phyloP scores from a whole-genome alignment of 2,888 invertebrate genomes.

The Spatulosminthurus flaviceps region DNA sequence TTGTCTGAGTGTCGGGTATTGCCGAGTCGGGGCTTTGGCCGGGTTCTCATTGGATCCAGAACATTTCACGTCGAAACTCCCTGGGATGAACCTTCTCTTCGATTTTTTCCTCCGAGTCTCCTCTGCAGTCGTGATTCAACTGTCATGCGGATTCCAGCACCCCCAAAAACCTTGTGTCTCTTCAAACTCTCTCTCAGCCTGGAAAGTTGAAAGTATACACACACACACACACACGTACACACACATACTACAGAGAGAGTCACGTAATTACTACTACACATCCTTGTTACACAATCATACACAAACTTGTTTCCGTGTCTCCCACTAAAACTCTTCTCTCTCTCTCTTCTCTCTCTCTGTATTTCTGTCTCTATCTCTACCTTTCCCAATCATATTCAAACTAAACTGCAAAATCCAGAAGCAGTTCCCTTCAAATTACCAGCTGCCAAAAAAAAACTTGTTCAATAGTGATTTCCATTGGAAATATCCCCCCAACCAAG shows the following conservation, averaged over 20 bases:
- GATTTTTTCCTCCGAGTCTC: conserved; percentile 55
- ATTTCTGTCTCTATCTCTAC: too few species aligned
- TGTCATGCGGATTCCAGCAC: conserved; percentile 48
- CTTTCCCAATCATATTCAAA: too few species aligned
- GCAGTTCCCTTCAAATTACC: too few species aligned
- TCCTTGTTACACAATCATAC: conserved; percentile 5
- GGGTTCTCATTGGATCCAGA: conserved; percentile 56
- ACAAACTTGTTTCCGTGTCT: not conserved
- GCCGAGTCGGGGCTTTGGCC: conserved; percentile 55
- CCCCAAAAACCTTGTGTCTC: conserved; percentile 40
- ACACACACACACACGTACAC: conserved; percentile 23
- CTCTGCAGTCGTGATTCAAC: conserved; percentile 50
- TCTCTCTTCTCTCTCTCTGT: too few species aligned
- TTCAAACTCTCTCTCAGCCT: conserved; percentile 3
- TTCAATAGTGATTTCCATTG: too few species aligned
- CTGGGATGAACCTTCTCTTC: conserved; percentile 64
- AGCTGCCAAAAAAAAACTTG: too few species aligned
- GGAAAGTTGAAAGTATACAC: conserved; percentile 14
- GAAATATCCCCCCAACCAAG: too few species aligned
- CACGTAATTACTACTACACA: conserved; percentile 18
- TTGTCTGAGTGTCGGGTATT: conserved; percentile 28
- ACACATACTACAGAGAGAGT: conserved; percentile 6
- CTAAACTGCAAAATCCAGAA: too few species aligned
- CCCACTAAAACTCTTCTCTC: not conserved
- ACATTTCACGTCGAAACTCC: conserved; percentile 58